These are phyloP conservation scores for Morphnarchus princeps DNA, from an alignment of 2,113 vertebrate species.

Conservation along the genomic window DNA sequence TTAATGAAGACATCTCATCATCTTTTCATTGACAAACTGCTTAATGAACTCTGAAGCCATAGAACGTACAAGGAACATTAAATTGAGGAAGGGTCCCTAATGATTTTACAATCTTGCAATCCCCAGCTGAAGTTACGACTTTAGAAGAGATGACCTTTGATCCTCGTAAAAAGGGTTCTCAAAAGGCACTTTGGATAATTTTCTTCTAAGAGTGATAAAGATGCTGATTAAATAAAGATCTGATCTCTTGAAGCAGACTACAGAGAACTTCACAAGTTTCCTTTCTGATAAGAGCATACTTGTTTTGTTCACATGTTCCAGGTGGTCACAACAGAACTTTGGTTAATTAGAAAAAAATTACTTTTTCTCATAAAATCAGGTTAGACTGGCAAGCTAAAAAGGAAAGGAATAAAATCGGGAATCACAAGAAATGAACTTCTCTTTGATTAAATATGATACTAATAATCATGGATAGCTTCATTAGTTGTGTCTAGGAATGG, in stretches of 20 bases:
- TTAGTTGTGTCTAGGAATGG: neutral
- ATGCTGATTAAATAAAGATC: neutral
- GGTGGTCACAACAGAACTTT: neutral
- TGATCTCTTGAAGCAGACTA: neutral
- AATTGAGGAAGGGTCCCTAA: neutral
- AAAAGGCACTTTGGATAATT: neutral
- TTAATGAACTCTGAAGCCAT: neutral
- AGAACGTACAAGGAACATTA: neutral
- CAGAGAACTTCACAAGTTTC: neutral
- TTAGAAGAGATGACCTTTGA: neutral
- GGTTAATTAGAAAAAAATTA: neutral
- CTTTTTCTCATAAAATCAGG: neutral
- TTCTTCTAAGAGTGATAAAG: neutral
- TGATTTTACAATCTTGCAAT: neutral
- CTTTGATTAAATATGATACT: neutral
- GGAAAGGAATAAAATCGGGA: neutral
- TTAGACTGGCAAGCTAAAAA: neutral
- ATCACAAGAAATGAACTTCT: neutral
- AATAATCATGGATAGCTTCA: neutral
- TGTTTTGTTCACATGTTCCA: neutral
- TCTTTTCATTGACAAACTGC: neutral
- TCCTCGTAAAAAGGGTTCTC: neutral
- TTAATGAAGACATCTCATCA: neutral
- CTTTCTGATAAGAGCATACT: neutral
- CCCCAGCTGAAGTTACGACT: neutral